A percentile compares a stretch with the other conserved stretches of the same genome.
Conservation (phyloP, 2,113 vertebrate species). For the Oreotrochilus melanogaster region DNA sequence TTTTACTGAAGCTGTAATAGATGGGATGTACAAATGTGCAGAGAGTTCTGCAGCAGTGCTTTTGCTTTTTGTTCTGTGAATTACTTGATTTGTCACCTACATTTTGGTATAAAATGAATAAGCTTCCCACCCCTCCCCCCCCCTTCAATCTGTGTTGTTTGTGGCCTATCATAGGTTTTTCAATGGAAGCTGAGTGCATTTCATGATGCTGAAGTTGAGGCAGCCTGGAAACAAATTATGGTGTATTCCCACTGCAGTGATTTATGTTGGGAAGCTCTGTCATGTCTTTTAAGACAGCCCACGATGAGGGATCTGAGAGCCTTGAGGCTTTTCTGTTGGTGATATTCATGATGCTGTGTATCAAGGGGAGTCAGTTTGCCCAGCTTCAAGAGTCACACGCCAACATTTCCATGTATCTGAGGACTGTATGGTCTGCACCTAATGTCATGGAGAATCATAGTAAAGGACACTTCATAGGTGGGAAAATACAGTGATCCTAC, state of each 20-base stretch:
- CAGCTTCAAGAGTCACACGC: neutral
- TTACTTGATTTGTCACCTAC: neutral
- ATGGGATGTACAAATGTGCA: neutral
- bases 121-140: fast-evolving
- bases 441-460: neutral
- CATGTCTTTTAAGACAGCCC: neutral
- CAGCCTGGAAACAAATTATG: neutral
- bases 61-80: neutral
- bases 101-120: neutral
- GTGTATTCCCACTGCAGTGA: neutral
- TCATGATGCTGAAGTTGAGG: neutral
- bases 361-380: neutral
- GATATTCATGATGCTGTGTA: neutral
- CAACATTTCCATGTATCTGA: neutral
- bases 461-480: neutral
- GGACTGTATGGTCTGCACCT: neutral
- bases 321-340: neutral
- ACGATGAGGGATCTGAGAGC: neutral
- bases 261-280: neutral
- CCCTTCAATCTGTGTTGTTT: too few relatives aligned
- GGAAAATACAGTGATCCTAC: neutral
- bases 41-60: neutral
- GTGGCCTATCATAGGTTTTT: neutral
- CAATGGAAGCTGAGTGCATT: neutral
- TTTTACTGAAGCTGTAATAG: neutral